These are phyloP conservation scores for Myotis lucifugus DNA, from an alignment of 2,113 vertebrate genomes.

Conservation along the genomic window DNA sequence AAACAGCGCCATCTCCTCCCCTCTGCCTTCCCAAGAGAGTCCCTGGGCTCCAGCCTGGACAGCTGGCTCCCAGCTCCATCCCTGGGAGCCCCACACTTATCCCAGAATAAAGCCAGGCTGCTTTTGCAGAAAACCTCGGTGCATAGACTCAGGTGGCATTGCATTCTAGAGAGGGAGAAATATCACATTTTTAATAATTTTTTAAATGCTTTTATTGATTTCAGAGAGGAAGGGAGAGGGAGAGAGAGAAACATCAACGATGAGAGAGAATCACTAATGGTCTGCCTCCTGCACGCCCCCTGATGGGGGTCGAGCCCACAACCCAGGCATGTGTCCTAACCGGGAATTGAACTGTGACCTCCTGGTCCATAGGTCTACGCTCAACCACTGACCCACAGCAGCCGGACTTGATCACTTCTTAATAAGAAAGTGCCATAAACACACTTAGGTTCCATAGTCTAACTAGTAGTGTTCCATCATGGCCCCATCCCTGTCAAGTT, in stretches of 20 bases:
- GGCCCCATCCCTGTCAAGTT: constrained; percentile 35
- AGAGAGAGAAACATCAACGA: no score
- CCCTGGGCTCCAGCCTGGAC: not conserved
- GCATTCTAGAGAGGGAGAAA: constrained; percentile 16
- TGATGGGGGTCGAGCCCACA: no score
- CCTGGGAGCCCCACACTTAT: not conserved
- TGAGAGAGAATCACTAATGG: no score
- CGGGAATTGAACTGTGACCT: no score
- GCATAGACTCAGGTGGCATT: not conserved
- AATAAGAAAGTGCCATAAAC: constrained; percentile 55
- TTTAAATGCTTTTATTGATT: not conserved
- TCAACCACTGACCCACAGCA: no score
- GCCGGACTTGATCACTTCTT: constrained; percentile 3
- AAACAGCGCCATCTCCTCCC: constrained; percentile 28
- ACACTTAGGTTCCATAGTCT: not conserved
- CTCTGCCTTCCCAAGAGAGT: not conserved
- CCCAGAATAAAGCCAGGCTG: not conserved
- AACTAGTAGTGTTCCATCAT: constrained; percentile 40
- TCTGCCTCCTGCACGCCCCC: no score
- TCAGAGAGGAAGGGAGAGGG: no score
- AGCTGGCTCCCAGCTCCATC: not conserved
- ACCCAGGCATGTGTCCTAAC: no score
- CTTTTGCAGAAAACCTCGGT: constrained; percentile 39
- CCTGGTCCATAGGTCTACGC: no score
- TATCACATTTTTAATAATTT: constrained; percentile 46